Evolutionary conservation across 1,140 invertebrate species (phyloP).

Genomic region (Brachionus asplanchnoidis): DNA sequence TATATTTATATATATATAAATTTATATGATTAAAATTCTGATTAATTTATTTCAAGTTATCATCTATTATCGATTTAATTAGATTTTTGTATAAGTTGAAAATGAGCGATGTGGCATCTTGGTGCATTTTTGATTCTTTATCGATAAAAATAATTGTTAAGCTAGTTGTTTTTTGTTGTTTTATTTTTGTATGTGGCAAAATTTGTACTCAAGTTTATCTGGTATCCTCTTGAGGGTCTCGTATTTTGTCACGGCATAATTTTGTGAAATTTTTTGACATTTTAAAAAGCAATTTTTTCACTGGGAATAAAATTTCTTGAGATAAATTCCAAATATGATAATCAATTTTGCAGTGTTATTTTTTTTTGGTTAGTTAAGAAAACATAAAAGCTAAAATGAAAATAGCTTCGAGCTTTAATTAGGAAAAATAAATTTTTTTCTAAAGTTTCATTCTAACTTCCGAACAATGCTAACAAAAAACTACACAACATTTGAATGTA

Average conservation of each 20-base stretch:
- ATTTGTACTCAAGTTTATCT: not conserved
- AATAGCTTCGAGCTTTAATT: not conserved
- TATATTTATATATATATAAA: too few relatives aligned
- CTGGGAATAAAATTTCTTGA: not conserved
- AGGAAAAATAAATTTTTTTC: not conserved
- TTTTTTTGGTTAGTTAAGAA: not conserved
- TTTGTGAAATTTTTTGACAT: not conserved
- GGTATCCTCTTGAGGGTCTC: not conserved
- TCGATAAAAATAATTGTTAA: not conserved
- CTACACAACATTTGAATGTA: slow-evolving; percentile 5
- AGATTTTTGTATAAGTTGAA: slow-evolving; percentile 10
- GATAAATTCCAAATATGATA: not conserved
- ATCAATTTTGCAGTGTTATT: slow-evolving; percentile 7
- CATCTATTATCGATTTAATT: slow-evolving; percentile 30
- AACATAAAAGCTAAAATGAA: slow-evolving; percentile 3
- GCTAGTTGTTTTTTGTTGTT: not conserved
- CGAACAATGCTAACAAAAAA: not conserved
- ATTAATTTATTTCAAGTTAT: slow-evolving; percentile 27
- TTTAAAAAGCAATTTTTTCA: slow-evolving; percentile 1
- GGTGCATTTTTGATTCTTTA: not conserved
- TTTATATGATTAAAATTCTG: not conserved
- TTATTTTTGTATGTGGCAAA: not conserved
- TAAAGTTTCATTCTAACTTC: not conserved
- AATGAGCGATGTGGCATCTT: not conserved
- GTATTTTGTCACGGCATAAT: not conserved